A percentile compares a stretch with the other conserved stretches of the same genome.
Evolutionary conservation across 2,113 vertebrate species (phyloP).

Genomic region (Spilogale gracilis): DNA sequence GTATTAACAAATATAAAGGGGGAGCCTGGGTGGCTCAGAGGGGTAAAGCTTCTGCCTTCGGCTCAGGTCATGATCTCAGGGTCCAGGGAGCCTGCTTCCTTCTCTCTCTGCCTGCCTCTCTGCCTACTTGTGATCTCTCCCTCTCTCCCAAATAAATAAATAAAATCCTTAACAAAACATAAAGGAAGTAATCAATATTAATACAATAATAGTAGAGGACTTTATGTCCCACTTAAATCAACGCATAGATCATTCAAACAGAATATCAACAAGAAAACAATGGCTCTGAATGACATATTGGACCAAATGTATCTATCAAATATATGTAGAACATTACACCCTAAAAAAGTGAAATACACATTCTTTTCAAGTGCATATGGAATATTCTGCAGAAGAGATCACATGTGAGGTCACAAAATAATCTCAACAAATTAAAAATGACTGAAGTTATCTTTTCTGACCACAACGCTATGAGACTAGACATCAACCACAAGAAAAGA

Average conservation of each 20-base stretch:
- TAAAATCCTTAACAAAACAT: background rate
- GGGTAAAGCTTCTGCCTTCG: no score
- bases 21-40: no score
- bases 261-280: background rate
- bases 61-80: no score
- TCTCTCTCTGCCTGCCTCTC: no score
- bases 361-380: background rate
- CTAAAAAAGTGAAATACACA: background rate
- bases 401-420: background rate
- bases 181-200: background rate
- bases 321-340: background rate
- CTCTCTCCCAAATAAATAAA: no score
- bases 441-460: background rate
- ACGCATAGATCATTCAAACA: background rate
- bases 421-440: background rate
- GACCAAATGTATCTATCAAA: background rate
- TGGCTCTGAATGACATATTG: background rate
- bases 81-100: no score
- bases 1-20: background rate
- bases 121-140: no score
- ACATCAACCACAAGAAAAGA: background rate
- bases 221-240: background rate
- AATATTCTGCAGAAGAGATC: background rate
- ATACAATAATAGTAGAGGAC: background rate
- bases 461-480: background rate